phyloP scores from a whole-genome alignment of 2,888 invertebrate genomes.

The Alentia gelatinosa region DNA sequence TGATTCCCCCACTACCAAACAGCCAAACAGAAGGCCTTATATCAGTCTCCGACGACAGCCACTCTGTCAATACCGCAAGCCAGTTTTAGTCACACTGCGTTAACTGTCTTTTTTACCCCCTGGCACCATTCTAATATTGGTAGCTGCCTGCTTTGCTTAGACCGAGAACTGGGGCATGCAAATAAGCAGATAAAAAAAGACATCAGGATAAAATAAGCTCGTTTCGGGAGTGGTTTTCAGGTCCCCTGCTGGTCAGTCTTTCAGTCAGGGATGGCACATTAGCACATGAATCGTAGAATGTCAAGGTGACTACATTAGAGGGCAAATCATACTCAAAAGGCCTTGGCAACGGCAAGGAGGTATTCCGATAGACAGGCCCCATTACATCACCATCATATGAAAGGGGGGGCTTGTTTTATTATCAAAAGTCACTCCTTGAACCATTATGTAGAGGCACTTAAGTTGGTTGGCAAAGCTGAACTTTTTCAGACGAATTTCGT shows the following conservation, averaged over 20 bases:
- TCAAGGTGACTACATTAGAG: neutral
- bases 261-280: neutral
- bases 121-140: neutral
- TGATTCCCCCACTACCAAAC: neutral
- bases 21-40: neutral
- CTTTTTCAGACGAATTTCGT: too few relatives aligned
- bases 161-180: conserved; percentile 6
- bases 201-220: neutral
- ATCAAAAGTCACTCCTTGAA: too few relatives aligned
- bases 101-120: neutral
- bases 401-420: too few relatives aligned
- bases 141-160: neutral
- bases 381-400: neutral
- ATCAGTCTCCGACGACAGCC: neutral
- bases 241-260: neutral
- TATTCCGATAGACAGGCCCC: neutral
- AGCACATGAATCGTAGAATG: neutral
- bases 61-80: neutral
- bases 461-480: too few relatives aligned
- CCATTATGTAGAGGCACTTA: too few relatives aligned
- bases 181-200: neutral
- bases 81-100: neutral
- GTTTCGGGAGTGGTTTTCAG: neutral
- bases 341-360: neutral
- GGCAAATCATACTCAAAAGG: neutral